phyloP scores from a whole-genome alignment of 2,888 invertebrate species.

The Drosophila aldrichi region DNA sequence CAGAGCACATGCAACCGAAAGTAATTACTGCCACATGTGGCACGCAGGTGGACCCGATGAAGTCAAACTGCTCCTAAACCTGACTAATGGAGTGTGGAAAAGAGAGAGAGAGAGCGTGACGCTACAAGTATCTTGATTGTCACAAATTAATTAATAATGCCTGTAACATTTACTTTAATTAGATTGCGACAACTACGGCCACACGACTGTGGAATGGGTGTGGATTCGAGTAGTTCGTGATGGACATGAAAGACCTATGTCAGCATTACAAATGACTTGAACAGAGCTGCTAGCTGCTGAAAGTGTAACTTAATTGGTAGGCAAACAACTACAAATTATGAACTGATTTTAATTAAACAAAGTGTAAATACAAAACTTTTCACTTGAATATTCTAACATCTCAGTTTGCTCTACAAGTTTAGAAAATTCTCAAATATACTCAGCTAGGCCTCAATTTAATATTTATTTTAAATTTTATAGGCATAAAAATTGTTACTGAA shows the following conservation, averaged over 20 bases:
- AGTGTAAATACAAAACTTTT: neutral
- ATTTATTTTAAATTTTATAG: neutral
- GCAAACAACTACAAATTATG: neutral
- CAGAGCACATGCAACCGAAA: conserved; percentile 47
- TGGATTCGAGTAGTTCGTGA: neutral
- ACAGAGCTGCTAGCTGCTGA: neutral
- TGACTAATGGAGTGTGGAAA: conserved; percentile 41
- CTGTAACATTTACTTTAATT: conserved; percentile 64
- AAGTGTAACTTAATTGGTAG: conserved; percentile 17
- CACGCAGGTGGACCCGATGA: conserved; percentile 30
- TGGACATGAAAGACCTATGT: conserved; percentile 12
- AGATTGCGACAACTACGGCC: conserved; percentile 42
- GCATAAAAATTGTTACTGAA: neutral
- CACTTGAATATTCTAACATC: too few species aligned
- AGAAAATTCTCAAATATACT: too few species aligned
- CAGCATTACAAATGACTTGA: conserved; percentile 27
- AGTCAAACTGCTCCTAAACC: conserved; percentile 29
- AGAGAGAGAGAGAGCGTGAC: neutral
- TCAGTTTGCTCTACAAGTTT: too few species aligned
- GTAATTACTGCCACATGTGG: conserved; percentile 56
- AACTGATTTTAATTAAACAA: neutral
- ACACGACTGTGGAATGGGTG: neutral
- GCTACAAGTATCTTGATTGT: conserved; percentile 35
- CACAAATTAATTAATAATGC: conserved; percentile 68
- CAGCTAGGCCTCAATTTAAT: neutral